Evolutionary conservation across 2,797 vertebrate species (phyloP).

Genomic region (Hydrophis major): DNA sequence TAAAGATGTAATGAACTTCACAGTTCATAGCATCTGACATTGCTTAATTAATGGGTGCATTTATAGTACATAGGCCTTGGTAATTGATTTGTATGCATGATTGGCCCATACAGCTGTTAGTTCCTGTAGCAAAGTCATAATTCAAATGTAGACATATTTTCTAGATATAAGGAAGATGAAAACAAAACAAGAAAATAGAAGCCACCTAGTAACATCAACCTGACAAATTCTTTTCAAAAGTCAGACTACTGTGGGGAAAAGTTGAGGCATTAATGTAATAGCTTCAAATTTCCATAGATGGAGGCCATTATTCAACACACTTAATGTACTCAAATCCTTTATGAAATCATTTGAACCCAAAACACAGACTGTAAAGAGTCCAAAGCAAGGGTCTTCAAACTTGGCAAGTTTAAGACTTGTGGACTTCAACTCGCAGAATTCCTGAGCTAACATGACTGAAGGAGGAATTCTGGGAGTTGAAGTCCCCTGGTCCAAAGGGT

Average conservation of each 20-base stretch:
- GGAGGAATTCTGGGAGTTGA: too few species aligned
- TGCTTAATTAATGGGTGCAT: conserved; percentile 99
- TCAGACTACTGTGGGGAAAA: conserved; percentile 41
- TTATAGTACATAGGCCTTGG: conserved; percentile 97
- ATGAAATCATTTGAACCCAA: conserved; percentile 38
- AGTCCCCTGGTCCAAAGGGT: not conserved
- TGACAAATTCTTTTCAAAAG: conserved; percentile 55
- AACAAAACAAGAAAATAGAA: not conserved
- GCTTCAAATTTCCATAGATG: conserved; percentile 61
- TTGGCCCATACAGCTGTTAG: conserved; percentile 99
- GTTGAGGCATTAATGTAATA: conserved; percentile 54
- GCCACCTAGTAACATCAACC: conserved; percentile 46
- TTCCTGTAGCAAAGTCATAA: conserved; percentile 99
- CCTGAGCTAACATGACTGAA: too few species aligned
- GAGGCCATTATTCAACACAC: conserved; percentile 54
- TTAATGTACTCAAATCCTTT: conserved; percentile 44
- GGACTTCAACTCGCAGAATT: too few species aligned
- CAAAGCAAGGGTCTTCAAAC: too few species aligned
- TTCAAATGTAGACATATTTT: conserved; percentile 84
- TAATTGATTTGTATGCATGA: conserved; percentile 99
- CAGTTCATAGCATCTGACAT: conserved; percentile 99
- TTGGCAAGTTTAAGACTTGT: too few species aligned
- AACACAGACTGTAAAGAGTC: not conserved
- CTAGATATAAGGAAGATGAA: conserved; percentile 62
- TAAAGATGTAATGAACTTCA: conserved; percentile 99